These are phyloP conservation scores for Jacana jacana DNA, from an alignment of 2,113 vertebrate species.

Conservation along the genomic window DNA sequence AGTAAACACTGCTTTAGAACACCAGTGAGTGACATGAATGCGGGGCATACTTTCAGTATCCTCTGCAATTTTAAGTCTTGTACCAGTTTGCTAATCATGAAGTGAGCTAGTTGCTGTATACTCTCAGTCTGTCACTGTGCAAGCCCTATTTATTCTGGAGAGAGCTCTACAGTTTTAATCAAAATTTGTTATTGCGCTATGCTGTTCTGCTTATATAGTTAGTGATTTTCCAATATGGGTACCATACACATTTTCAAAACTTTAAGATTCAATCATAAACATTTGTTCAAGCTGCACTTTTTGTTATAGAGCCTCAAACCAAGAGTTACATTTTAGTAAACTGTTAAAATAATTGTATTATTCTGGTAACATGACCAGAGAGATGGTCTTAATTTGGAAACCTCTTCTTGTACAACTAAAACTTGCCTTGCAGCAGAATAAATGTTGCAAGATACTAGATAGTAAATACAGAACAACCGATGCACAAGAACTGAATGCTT, in stretches of 20 bases:
- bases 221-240: not conserved
- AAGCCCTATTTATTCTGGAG: not conserved
- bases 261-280: not conserved
- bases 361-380: not conserved
- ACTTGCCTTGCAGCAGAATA: not conserved
- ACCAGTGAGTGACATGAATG: not conserved
- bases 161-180: not conserved
- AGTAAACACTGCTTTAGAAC: not conserved
- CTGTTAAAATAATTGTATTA: not conserved
- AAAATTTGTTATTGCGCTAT: not conserved
- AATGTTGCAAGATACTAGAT: not conserved
- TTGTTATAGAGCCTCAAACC: not conserved
- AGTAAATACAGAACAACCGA: not conserved
- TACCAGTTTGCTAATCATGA: not conserved
- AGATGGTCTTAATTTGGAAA: not conserved
- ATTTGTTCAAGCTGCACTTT: not conserved
- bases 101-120: not conserved
- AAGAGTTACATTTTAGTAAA: not conserved
- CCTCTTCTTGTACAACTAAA: not conserved
- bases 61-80: not conserved
- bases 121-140: not conserved
- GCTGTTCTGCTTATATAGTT: not conserved
- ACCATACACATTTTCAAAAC: not conserved
- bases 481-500: not conserved
- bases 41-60: not conserved